Evolutionary conservation across 2,797 vertebrate genomes (phyloP), one percentile per base, ranked within the genome.

Genomic region (Ctenosaura bakeri): DNA sequence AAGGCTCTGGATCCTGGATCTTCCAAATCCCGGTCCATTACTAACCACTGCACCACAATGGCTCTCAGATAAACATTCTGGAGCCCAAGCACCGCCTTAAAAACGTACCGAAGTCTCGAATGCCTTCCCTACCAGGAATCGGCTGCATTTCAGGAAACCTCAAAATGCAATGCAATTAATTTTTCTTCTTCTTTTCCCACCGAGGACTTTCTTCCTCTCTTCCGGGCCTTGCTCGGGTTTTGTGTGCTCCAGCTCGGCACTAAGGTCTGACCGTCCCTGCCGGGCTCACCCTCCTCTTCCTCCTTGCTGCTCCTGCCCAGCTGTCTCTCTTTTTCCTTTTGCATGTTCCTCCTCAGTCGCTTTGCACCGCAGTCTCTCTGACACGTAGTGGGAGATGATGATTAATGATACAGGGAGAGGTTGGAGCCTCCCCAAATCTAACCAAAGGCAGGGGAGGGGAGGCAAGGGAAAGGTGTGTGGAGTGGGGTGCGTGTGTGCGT

Each of bases 401-500:
- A 90, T 85, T 79, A 90, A 90, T 85, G 88, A 79, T n/a, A n/a
- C 38, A 86, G 5, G 32, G 83, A 81, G 64, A 78, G 35, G 35
- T 14, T 26, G 35, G 9, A 69, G 8, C 62, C 5, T 71, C 64
- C 89, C 77, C 29, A 26, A 59, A 12, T 32, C 42, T 50, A 32
- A 80, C 35, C 10, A 22, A 71, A 71, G 24, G 76, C 76, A 16
- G 9, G 62, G 52, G 66, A 50, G 20, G 54, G 7, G 20, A 38
- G 14, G 4, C 42, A 6, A 26, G 42, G 52, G n/a, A 46, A 20
- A 26, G 42, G 77, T 29, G 64, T 18, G 16, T 46, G 66, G 20
- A 14, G 10, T 10, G 42, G 42, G 3, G 42, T n/a, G 5, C 20
- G 6, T 4, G 22, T 35, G 52, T n/a, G 22, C 24, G 52, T n/a